Base-by-base conservation (phyloP, 2,113 vertebrate species). In the Irena cyanogastra region DNA sequence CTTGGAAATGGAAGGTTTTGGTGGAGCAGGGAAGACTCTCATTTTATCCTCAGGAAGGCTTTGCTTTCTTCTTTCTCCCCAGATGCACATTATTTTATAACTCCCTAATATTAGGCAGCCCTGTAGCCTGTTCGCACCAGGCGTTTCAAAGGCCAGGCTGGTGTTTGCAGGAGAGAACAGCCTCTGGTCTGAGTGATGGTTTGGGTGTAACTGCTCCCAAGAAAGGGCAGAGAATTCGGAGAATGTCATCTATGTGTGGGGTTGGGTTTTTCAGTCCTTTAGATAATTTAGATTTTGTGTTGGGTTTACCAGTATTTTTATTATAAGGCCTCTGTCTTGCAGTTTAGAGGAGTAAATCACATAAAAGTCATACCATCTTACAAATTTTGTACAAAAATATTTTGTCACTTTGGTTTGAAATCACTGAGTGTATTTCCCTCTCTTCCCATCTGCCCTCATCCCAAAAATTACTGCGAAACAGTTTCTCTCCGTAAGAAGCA, bases 201-300 rank as follows among this genome's bases (percentile, higher is more conserved):
- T 96, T 94, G 92, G 95, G 90, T 95, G 88, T 92, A 97, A 93
- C 92, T 83, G 83, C 93, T 96, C 85, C 93, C 77, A 71, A 76
- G 95, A 89, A 96, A 96, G 88, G 92, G 92, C 90, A 94, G 95
- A 88, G 94, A 96, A 96, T 97, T 95, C 0, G 0, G 93, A 93
- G 95, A 97, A 95, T 96, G 92, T 89, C 76, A 53, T 96, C 83
- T 95, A 89, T 95, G 95, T 95, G 74, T 2, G 10, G 88, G 94
- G 93, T 3, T 95, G 79, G 95, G 94, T 90, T 90, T 96, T 95
- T 93, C 30, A 11, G 78, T 69, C 84, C 77, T 83, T 89, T 35
- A 82, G 81, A 88, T 92, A 70, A 90, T 90, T 89, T 26, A 68
- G 61, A 41, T 95, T 96, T 94, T 77, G 71, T 47, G 69, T 80